Evolutionary conservation across 2,113 vertebrate genomes (phyloP).

Genomic region (Pelecanoides urinatrix): DNA sequence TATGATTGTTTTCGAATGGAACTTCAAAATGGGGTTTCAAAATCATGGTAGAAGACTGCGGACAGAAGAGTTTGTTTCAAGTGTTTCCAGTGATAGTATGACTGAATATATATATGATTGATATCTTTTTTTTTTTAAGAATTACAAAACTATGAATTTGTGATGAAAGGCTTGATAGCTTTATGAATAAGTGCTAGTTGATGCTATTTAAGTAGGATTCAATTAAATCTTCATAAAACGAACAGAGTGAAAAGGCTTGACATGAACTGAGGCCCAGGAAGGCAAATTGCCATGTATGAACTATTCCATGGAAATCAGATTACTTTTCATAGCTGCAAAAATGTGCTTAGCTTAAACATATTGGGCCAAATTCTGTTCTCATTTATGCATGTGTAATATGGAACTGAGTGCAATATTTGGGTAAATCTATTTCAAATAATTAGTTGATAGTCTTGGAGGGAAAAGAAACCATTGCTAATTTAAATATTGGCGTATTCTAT

Average conservation of each 20-base stretch:
- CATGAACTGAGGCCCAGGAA: conserved; percentile 61
- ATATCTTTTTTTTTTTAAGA: not conserved
- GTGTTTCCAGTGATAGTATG: conserved; percentile 44
- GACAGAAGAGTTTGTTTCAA: conserved; percentile 39
- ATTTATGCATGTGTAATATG: conserved; percentile 44
- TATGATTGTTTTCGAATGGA: not conserved
- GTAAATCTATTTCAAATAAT: conserved; percentile 67
- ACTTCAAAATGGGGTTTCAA: conserved; percentile 20
- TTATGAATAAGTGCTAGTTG: conserved; percentile 70
- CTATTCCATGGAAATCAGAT: conserved; percentile 64
- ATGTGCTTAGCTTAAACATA: conserved; percentile 64
- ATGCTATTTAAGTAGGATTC: conserved; percentile 72
- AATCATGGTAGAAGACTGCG: not conserved
- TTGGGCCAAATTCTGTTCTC: conserved; percentile 62
- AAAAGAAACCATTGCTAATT: conserved; percentile 53
- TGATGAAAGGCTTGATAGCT: conserved; percentile 65
- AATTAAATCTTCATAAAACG: conserved; percentile 71
- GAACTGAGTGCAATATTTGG: conserved; percentile 62
- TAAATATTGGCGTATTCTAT: conserved; percentile 49
- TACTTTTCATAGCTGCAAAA: conserved; percentile 64
- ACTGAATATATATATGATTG: conserved; percentile 7
- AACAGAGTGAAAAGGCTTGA: conserved; percentile 65
- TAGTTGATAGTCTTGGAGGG: conserved; percentile 62
- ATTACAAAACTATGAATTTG: conserved; percentile 61
- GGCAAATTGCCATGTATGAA: conserved; percentile 67